These are phyloP conservation scores for Ataeniobius toweri DNA, from an alignment of 2,797 vertebrate genomes.

Conservation along the genomic window DNA sequence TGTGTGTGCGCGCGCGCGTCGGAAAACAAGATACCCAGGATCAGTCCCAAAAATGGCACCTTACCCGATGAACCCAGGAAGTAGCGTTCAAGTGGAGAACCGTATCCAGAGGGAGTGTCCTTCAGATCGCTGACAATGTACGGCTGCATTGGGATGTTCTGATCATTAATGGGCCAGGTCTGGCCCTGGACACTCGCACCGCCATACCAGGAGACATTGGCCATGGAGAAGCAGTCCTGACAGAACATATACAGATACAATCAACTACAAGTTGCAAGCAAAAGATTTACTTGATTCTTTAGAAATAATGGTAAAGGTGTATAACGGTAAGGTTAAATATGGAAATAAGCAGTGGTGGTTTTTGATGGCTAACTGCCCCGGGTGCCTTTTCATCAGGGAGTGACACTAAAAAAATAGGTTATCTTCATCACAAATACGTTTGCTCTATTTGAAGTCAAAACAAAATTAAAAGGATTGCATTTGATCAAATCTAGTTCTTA, in stretches of 20 bases:
- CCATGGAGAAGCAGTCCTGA: conserved; percentile 93
- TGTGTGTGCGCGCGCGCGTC: too few relatives aligned
- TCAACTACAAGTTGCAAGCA: background rate
- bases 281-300: background rate
- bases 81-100: conserved; percentile 88
- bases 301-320: background rate
- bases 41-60: conserved; percentile 15
- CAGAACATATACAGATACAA: background rate
- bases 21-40: too few relatives aligned
- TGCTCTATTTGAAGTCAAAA: too few relatives aligned
- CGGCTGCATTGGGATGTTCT: conserved; percentile 82
- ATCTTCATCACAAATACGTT: too few relatives aligned
- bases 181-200: conserved; percentile 82
- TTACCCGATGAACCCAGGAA: conserved; percentile 91
- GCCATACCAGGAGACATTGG: conserved; percentile 91
- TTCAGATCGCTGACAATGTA: conserved; percentile 82
- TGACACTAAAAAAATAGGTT: background rate
- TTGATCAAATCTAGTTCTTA: background rate
- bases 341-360: background rate
- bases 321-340: background rate
- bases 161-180: conserved; percentile 87
- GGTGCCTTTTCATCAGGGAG: background rate
- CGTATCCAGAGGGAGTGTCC: conserved; percentile 81
- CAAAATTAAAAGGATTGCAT: background rate
- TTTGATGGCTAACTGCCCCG: background rate